Evolutionary conservation across 2,888 invertebrate species (phyloP), one percentile per base, ranked within the genome.

Genomic region (Spodoptera exigua): DNA sequence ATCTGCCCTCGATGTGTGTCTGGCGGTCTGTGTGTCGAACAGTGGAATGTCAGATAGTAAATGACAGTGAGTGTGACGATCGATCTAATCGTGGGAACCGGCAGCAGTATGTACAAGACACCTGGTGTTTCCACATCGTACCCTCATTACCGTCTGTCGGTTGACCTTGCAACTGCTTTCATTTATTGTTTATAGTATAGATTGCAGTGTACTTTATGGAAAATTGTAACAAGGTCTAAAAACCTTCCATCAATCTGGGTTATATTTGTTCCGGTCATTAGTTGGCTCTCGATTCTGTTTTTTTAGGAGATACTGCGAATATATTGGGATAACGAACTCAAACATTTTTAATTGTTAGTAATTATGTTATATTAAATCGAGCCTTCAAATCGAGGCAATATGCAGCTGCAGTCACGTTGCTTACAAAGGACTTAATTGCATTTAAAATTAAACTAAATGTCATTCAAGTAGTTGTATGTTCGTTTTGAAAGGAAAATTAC

Each of bases 1-100:
- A 94, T 76, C 92, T 91, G 79, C 94, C 94, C 82, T 94, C 94
- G 80, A 93, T 93, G 83, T 93, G 93, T 57, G 88, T 83, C 72
- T 92, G 93, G 60, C 93, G 93, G 81, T 94, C 94, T 94, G 89
- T 70, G 79, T 79, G 83, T 71, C 70, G 78, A 76, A 79, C 67
- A 78, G 65, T 71, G 72, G 67, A 76, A 72, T 52, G 82, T 79
- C 74, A 85, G 67, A 76, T 75, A 73, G 69, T 70, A 60, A 76
- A 70, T 78, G 75, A 63, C 68, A 72, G 78, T 70, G 71, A 71
- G 70, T 65, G 56, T 78, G 74, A 62, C 74, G 78, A 85, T 85
- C 85, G 87, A 89, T 89, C 78, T 70, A 74, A 82, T 71, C 78
- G 78, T 88, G 88, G 70, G 89, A 88, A 85, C 68, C 49, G 70